phyloP scores from a whole-genome alignment of 2,113 vertebrate species.

The Cebus imitator region DNA sequence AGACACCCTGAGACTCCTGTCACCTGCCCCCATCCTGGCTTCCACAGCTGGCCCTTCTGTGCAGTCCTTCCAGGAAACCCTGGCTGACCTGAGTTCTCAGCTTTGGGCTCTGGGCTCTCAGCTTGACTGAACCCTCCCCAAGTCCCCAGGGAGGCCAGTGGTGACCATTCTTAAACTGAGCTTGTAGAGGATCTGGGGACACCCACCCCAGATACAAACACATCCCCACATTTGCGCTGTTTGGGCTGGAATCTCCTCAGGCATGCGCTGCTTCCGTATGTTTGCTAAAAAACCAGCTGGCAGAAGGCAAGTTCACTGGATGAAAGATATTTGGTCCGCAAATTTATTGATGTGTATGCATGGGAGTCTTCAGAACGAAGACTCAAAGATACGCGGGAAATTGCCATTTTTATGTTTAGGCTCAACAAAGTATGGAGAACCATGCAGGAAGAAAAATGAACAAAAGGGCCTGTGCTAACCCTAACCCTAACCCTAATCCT shows the following conservation, averaged over 20 bases:
- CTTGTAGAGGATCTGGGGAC: not conserved
- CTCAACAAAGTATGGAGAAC: not conserved
- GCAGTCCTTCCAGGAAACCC: not conserved
- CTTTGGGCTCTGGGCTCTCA: not conserved
- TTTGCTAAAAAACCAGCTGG: not conserved
- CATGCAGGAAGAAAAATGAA: not conserved
- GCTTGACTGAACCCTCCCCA: not conserved
- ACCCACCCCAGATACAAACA: not conserved
- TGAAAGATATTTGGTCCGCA: not conserved
- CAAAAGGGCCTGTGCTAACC: not conserved
- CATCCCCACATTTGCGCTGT: too few relatives aligned
- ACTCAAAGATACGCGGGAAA: not conserved
- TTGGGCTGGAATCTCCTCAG: accelerated
- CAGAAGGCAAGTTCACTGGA: not conserved
- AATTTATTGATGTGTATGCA: not conserved
- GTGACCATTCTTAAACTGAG: not conserved
- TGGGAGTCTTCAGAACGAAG: not conserved
- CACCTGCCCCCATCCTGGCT: too few relatives aligned
- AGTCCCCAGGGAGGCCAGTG: not conserved
- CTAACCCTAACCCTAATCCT: too few relatives aligned
- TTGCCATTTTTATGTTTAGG: not conserved
- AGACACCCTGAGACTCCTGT: too few relatives aligned
- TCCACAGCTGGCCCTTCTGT: not conserved
- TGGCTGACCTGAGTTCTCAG: accelerated
- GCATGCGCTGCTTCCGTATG: not conserved